phyloP scores from a whole-genome alignment of 2,888 invertebrate genomes.

The Caenorhabditis imperialis region DNA sequence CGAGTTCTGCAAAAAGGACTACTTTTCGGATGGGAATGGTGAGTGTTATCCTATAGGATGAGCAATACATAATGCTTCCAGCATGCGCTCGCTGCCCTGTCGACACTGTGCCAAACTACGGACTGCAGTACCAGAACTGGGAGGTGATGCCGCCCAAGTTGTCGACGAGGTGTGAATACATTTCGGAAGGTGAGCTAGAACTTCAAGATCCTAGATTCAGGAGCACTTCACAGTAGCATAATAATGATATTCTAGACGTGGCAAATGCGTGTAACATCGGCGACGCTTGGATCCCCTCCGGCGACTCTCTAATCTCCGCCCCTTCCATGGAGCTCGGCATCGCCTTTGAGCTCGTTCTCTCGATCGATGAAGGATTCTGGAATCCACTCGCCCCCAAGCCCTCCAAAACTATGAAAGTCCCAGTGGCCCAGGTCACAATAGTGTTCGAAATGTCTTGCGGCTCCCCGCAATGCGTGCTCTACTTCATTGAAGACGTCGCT shows the following conservation, averaged over 20 bases:
- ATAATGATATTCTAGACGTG: conserved; percentile 56
- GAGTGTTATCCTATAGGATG: not conserved
- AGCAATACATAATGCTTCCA: conserved; percentile 17
- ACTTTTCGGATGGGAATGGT: conserved; percentile 80
- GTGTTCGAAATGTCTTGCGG: conserved; percentile 81
- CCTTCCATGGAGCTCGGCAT: conserved; percentile 80
- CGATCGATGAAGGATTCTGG: conserved; percentile 79
- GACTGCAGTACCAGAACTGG: conserved; percentile 80
- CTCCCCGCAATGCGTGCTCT: conserved; percentile 80
- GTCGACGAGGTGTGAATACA: conserved; percentile 79
- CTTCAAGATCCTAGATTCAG: too few relatives aligned
- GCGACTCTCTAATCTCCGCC: conserved; percentile 80
- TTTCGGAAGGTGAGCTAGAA: conserved; percentile 78
- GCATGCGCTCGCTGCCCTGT: conserved; percentile 79
- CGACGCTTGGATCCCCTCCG: conserved; percentile 80
- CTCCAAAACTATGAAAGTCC: conserved; percentile 69
- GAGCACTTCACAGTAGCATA: too few relatives aligned
- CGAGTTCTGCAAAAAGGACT: conserved; percentile 80
- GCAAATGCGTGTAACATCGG: conserved; percentile 66
- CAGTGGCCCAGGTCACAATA: conserved; percentile 80
- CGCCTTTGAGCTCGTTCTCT: conserved; percentile 80
- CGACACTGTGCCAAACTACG: conserved; percentile 81
- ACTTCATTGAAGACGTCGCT: conserved; percentile 80
- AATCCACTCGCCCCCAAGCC: conserved; percentile 71
- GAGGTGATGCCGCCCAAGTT: conserved; percentile 80